A percentile compares a stretch with the other conserved stretches of the same genome.
These are phyloP conservation scores for Eleginops maclovinus DNA, from an alignment of 2,113 vertebrate genomes.

Conservation along the genomic window DNA sequence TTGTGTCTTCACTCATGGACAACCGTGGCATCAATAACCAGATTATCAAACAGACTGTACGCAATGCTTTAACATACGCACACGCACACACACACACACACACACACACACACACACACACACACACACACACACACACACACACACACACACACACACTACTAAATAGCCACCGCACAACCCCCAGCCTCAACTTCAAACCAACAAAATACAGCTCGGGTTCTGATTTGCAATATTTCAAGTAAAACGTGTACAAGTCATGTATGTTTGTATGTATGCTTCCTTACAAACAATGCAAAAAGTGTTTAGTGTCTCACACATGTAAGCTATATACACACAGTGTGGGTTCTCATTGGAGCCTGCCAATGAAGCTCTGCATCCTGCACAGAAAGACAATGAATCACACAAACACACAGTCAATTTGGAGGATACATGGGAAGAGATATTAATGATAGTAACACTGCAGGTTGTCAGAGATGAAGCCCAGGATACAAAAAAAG, in stretches of 20 bases:
- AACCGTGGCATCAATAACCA: conserved; percentile 55
- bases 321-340: conserved; percentile 32
- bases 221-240: conserved; percentile 79
- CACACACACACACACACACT: background rate
- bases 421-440: conserved; percentile 22
- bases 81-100: conserved; percentile 5
- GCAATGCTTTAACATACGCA: background rate
- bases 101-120: background rate
- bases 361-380: conserved; percentile 86
- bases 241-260: conserved; percentile 80
- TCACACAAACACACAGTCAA: conserved; percentile 9
- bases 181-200: conserved; percentile 51
- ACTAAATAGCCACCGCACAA: conserved; percentile 35
- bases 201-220: conserved; percentile 68
- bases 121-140: background rate
- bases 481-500: conserved; percentile 39
- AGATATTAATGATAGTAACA: conserved; percentile 21
- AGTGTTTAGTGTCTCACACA: conserved; percentile 46
- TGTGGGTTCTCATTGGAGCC: conserved; percentile 85
- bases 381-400: conserved; percentile 81
- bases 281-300: conserved; percentile 71
- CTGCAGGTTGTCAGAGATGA: conserved; percentile 21
- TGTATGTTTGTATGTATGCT: conserved; percentile 55
- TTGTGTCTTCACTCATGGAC: background rate
- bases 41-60: conserved; percentile 64